Base-by-base conservation (phyloP, 2,888 invertebrate genomes). In the Rhamnusium bicolor region DNA sequence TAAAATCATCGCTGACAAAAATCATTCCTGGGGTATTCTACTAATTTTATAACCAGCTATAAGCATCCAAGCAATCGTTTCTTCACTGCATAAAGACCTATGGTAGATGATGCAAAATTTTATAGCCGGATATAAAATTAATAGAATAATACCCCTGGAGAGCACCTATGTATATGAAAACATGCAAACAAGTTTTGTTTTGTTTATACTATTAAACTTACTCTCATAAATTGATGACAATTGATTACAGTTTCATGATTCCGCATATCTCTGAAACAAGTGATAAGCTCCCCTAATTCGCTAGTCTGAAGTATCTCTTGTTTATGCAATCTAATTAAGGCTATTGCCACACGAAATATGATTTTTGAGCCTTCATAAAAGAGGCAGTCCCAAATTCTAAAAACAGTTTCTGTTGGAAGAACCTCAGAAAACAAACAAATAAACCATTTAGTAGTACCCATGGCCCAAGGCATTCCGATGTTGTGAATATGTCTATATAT, bases 321-420 rank as follows among this genome's bases (percentile, higher is more conserved):
- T 82, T 91, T 91, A 85, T 96, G 94, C 71, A 92, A 90, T 82
- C 93, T 92, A 75, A 98, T 94, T 80, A 98, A 90, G 8, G 96
- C 94, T 78, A 98, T 85, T 66, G 96, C 96, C 1, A 96, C 97
- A 80, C 98, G 91, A 86, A 98, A 96, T 79, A 98, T 90, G 80
- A 98, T 94, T 89, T 98, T 98, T 73, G 95, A 95, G 53, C 98
- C 98, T 88, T 98, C 98, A 82, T 95, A 94, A 89, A 98, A 98
- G 73, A 98, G 89, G 85, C 97, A 97, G 88, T 98, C 98, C 98
- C 98, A 98, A 88, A 98, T 95, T 84, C 98, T 91, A 19, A 98
- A 90, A 51, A 97, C 97, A 6, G 98, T 98, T 92, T 98, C 98
- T 72, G 95, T 94, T 0, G 98, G 98, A 73, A 98, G 90, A 68